Evolutionary conservation across 2,113 vertebrate genomes (phyloP).

Genomic region (Acanthisitta chloris): DNA sequence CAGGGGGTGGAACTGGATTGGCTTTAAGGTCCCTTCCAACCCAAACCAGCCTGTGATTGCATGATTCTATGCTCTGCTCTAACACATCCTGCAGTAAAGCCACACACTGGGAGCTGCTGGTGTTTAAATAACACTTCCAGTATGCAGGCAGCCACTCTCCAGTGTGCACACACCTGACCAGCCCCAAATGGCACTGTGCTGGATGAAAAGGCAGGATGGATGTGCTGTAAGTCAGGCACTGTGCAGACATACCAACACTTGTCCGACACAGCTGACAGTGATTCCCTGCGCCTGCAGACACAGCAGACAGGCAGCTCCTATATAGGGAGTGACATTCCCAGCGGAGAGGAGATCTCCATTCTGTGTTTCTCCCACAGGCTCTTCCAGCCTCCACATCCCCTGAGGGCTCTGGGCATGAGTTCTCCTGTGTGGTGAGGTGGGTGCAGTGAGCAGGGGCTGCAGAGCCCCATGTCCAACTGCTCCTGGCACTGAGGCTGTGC

Average conservation of each 20-base stretch:
- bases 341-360: background rate
- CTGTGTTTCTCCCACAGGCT: background rate
- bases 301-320: background rate
- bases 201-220: background rate
- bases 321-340: background rate
- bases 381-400: background rate
- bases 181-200: background rate
- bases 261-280: background rate
- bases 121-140: background rate
- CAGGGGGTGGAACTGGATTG: background rate
- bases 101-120: rapidly evolving
- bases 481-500: background rate
- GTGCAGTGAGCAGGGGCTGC: background rate
- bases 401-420: background rate
- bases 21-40: background rate
- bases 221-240: background rate
- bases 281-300: background rate
- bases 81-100: rapidly evolving
- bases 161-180: rapidly evolving
- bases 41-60: background rate
- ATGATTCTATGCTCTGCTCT: background rate
- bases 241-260: background rate
- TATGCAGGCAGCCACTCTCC: background rate
- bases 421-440: background rate
- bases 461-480: background rate